Percentiles rank a stretch among this genome's conserved stretches.
Conservation (phyloP, 2,888 invertebrate species). For the Drosophila tripunctata region DNA sequence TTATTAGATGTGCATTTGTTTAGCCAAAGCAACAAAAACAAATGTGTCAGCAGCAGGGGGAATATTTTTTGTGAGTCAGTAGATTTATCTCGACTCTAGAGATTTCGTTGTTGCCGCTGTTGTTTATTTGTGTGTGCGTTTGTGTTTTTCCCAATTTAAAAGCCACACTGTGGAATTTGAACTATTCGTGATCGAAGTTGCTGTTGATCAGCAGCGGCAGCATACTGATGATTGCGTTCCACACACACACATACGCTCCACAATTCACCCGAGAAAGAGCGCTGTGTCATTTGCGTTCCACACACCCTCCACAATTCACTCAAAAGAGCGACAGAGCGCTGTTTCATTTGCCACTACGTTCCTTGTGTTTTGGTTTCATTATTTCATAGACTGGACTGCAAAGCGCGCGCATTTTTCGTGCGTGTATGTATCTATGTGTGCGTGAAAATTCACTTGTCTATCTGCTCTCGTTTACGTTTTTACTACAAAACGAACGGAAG, state of each 20-base stretch:
- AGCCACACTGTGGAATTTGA: slow-evolving; percentile 59
- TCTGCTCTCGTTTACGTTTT: slow-evolving; percentile 57
- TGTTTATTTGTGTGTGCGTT: slow-evolving; percentile 3
- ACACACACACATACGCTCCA: slow-evolving; percentile 42
- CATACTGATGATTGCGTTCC: slow-evolving; percentile 31
- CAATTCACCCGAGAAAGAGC: slow-evolving; percentile 40
- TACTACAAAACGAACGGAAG: slow-evolving; percentile 60
- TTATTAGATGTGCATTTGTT: slow-evolving; percentile 15
- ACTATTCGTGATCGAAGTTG: slow-evolving; percentile 53
- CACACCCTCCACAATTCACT: slow-evolving; percentile 53
- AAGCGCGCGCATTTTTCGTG: slow-evolving; percentile 63
- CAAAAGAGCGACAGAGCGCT: slow-evolving; percentile 1
- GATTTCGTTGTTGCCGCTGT: slow-evolving; percentile 19
- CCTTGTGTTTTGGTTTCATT: slow-evolving; percentile 60
- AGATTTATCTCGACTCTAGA: slow-evolving; percentile 23
- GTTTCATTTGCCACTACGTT: slow-evolving; percentile 44
- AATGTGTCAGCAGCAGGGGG: slow-evolving; percentile 28
- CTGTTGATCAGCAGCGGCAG: slow-evolving; percentile 2
- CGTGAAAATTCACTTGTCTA: slow-evolving; percentile 60
- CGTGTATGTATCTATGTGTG: slow-evolving; percentile 23
- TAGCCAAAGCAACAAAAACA: slow-evolving; percentile 33
- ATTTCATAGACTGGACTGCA: slow-evolving; percentile 42
- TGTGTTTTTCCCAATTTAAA: slow-evolving; percentile 46
- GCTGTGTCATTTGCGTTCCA: slow-evolving; percentile 34
- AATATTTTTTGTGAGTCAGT: slow-evolving; percentile 37